Evolutionary conservation across 2,888 invertebrate genomes (phyloP), one percentile per base, ranked within the genome.

Genomic region (Autographa gamma): DNA sequence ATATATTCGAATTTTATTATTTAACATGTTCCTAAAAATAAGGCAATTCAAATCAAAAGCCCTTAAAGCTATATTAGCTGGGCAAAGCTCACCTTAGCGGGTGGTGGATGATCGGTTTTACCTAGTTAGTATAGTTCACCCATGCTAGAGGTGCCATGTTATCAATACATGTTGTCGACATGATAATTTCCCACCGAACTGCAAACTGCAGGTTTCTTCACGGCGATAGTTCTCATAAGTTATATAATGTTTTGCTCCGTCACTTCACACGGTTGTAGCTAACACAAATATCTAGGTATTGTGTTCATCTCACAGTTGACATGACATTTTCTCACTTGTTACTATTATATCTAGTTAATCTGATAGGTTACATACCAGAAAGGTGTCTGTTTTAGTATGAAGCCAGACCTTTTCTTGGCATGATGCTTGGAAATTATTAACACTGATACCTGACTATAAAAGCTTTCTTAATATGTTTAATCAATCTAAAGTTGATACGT

Each of bases 171-270:
- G 54, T 14, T 56, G 54, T 25, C 54, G 25, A 19, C 54, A 56
- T 25, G 48, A 62, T 31, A 62, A 56, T 43, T 66, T 77, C 62
- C 25, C 72, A 77, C 54, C n/a, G 13, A 38, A 13, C n/a, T 11
- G 48, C 11, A 18, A 6, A 43, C 11, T 48, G 11, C 54, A 56
- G 19, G 25, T 25, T 56, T 13, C 54, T 54, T 52, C 11, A 9
- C 19, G 19, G 31, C n/a, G 52, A 67, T 41, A 43, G 16, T 79
- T 74, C 76, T 68, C 77, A 66, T 76, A 67, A 63, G 43, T 74
- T 64, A 73, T 61, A 60, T 64, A 75, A 67, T 62, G 60, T 75
- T 68, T 75, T 79, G 80, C 71, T 71, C 43, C 43, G 71, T 66
- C n/a, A 60, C 38, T 79, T 77, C 77, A 71, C 77, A 77, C 76